A percentile compares a stretch with the other conserved stretches of the same genome.
Conservation (phyloP, 1,140 invertebrate genomes). For the Streblospio benedicti region DNA sequence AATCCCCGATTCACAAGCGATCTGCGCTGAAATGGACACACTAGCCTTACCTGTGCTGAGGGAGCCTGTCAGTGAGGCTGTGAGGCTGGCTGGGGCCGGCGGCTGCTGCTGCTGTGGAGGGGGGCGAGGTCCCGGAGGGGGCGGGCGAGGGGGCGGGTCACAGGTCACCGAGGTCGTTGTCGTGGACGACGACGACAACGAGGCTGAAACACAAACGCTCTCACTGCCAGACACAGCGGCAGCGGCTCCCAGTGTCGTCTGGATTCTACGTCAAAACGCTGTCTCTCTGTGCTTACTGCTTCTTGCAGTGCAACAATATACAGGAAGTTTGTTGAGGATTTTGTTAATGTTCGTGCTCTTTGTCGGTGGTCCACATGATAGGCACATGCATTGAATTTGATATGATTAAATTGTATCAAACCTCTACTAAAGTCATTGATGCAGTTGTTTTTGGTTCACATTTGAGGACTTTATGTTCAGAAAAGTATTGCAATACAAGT, state of each 20-base stretch:
- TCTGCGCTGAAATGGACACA: too few species aligned
- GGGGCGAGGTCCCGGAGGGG: conserved; percentile 6
- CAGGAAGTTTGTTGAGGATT: not conserved
- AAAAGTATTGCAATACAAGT: too few species aligned
- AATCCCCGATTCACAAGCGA: too few species aligned
- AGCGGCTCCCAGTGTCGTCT: not conserved
- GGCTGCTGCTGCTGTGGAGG: not conserved
- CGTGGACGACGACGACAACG: not conserved
- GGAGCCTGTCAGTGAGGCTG: not conserved
- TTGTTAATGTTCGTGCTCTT: too few species aligned
- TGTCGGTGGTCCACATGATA: too few species aligned
- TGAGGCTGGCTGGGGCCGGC: not conserved
- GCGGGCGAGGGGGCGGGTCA: conserved; percentile 10
- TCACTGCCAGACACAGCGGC: not conserved
- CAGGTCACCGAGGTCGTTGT: not conserved
- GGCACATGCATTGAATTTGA: too few species aligned
- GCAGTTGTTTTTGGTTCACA: too few species aligned
- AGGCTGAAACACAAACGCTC: not conserved
- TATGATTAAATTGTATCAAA: too few species aligned
- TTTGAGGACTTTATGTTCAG: too few species aligned
- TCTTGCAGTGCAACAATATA: not conserved
- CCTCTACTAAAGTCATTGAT: too few species aligned
- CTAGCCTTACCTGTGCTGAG: too few species aligned
- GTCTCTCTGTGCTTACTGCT: not conserved
- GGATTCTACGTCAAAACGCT: not conserved